phyloP scores from a whole-genome alignment of 2,888 invertebrate genomes.

The Machimus atricapillus region DNA sequence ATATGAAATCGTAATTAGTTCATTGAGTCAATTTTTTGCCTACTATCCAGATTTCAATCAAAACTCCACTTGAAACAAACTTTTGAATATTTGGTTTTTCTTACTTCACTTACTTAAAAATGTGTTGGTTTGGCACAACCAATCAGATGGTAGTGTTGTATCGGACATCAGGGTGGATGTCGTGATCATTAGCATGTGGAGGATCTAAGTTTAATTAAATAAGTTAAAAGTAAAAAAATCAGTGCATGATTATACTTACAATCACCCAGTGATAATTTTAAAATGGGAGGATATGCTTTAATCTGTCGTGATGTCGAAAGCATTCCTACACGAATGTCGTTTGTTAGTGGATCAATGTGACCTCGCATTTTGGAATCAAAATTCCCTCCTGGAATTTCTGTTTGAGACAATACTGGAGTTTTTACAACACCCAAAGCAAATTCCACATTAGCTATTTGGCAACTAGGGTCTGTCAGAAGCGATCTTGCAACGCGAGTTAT shows the following conservation, averaged over 20 bases:
- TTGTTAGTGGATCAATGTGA: conserved; percentile 61
- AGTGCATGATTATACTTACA: conserved; percentile 68
- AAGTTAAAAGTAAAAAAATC: conserved; percentile 21
- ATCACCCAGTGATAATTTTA: conserved; percentile 68
- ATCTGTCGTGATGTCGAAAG: conserved; percentile 58
- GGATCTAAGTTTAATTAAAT: conserved; percentile 63
- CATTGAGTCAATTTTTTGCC: no score
- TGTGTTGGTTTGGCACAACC: conserved; percentile 75
- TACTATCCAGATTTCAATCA: no score
- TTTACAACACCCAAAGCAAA: conserved; percentile 73
- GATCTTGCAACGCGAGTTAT: conserved; percentile 70
- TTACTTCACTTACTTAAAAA: no score
- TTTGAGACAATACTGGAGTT: conserved; percentile 61
- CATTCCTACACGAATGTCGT: conserved; percentile 58
- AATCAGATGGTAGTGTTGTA: conserved; percentile 72
- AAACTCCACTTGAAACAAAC: no score
- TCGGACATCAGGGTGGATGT: conserved; percentile 70
- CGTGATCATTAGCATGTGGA: conserved; percentile 71
- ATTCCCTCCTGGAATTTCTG: conserved; percentile 60
- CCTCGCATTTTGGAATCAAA: conserved; percentile 61
- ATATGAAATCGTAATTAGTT: no score
- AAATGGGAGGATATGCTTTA: conserved; percentile 64
- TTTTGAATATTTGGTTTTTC: no score
- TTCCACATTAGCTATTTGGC: conserved; percentile 74
- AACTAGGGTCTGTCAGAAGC: conserved; percentile 76